Base-by-base conservation (phyloP, 2,888 invertebrate species). In the Cryptops parisi region DNA sequence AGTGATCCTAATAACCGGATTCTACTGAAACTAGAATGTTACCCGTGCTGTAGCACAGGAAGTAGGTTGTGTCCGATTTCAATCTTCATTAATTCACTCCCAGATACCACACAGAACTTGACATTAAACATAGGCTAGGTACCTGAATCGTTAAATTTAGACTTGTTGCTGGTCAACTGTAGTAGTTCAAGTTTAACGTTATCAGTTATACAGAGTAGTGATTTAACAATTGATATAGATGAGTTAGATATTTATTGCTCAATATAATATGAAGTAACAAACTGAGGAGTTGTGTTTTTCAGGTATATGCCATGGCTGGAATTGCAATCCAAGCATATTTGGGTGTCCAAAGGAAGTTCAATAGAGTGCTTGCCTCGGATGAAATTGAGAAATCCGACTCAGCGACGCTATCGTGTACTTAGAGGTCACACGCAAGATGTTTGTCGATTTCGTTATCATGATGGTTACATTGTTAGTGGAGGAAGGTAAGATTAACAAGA, bases 311-410 rank as follows among this genome's bases (percentile, higher is more conserved):
- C 78, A 41, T 75, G 75, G 70, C 60, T 79, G 6, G 67, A 71
- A 47, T 60, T 79, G 33, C 73, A 74, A 6, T 66, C 65, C 1
- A 67, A 75, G 21, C 62, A 62, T 26, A 59, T 79, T 0, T 79
- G 77, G 71, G 69, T 77, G 57, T 74, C 77, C 44, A 70, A 73
- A 59, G 74, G 73, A 68, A 55, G 59, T 66, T 33, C 39, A 5
- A 49, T 49, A 1, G 21, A 39, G 15, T 49, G 49, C 19, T 22
- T 39, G 6, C 12, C 22, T 12, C 39, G 49, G 15, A 25, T 12
- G 22, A 41, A 21, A 12, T 40, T 19, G 33, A 54, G 55, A 12
- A 22, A 6, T 12, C 44, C 52, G 2, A 39, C 27, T 12, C 44
- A 38, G 15, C 27, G 26, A 33, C 53, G 52, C 24, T 23, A 15